Evolutionary conservation across 2,113 vertebrate genomes (phyloP).

Genomic region (Edolisoma coerulescens): DNA sequence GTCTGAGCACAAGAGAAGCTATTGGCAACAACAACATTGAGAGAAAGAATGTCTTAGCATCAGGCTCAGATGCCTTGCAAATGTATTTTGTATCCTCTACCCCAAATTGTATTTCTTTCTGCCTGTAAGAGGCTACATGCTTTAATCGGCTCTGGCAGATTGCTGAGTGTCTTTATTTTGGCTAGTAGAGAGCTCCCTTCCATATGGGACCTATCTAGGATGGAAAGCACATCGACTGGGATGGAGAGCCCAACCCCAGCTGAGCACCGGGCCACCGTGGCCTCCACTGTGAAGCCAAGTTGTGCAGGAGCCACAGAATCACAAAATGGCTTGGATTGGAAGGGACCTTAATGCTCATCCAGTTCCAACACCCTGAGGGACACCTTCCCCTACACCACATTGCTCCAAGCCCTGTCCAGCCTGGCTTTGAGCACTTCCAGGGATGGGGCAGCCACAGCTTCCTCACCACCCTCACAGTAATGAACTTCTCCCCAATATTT

Average conservation of each 20-base stretch:
- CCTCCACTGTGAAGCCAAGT: background rate
- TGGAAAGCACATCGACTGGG: background rate
- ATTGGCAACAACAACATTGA: background rate
- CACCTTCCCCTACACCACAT: background rate
- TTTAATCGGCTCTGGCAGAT: background rate
- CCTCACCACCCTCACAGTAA: background rate
- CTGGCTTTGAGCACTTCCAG: background rate
- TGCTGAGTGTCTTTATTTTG: slow-evolving; percentile 15
- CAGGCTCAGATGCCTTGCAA: slow-evolving; percentile 30
- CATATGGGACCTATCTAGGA: background rate
- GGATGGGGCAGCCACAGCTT: background rate
- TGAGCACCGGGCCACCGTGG: background rate
- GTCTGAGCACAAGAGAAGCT: slow-evolving; percentile 44
- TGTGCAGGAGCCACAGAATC: background rate
- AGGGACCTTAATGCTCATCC: background rate
- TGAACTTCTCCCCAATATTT: background rate
- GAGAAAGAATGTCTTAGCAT: background rate
- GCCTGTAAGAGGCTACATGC: background rate
- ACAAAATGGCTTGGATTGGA: background rate
- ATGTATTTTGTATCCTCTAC: background rate
- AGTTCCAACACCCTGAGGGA: background rate
- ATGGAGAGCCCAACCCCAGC: background rate
- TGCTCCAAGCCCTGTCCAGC: background rate
- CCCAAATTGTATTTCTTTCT: background rate
- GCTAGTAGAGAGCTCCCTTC: slow-evolving; percentile 2